A percentile compares a stretch with the other conserved stretches of the same genome.
Conservation (phyloP, 2,113 vertebrate species). For the Chaetorhynchus papuensis region DNA sequence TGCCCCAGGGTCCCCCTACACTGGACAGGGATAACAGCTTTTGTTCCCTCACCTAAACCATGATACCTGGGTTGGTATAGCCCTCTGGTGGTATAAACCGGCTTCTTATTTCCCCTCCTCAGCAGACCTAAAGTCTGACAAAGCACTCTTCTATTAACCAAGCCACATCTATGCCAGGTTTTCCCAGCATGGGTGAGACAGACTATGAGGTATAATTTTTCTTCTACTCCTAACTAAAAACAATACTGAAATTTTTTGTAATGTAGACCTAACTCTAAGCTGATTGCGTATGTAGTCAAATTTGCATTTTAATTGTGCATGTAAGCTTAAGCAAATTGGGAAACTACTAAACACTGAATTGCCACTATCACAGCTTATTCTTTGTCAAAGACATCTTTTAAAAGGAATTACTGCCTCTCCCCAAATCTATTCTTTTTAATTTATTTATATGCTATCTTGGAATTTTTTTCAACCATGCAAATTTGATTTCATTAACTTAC, state of each 20-base stretch:
- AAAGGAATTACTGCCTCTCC: not conserved
- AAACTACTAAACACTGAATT: not conserved
- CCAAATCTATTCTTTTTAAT: not conserved
- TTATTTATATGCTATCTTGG: not conserved
- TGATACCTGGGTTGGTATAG: not conserved
- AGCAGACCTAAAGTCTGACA: not conserved
- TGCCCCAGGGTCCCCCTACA: not conserved
- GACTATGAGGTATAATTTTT: not conserved
- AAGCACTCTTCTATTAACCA: not conserved
- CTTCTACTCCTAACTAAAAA: not conserved
- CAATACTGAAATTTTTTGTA: not conserved
- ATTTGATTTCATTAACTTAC: not conserved
- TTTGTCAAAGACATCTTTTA: not conserved
- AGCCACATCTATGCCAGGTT: not conserved
- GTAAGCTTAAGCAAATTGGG: not conserved
- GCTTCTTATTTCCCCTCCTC: not conserved
- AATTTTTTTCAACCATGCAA: not conserved
- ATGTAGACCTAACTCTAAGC: not conserved
- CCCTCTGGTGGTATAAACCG: not conserved
- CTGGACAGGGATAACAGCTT: not conserved
- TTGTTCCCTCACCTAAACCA: not conserved
- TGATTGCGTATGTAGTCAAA: not conserved
- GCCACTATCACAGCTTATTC: not conserved
- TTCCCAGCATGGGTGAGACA: not conserved
- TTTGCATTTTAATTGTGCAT: not conserved